Evolutionary conservation across 1,140 invertebrate genomes (phyloP), one percentile per base, ranked within the genome.

Genomic region (Andricus grossulariae): DNA sequence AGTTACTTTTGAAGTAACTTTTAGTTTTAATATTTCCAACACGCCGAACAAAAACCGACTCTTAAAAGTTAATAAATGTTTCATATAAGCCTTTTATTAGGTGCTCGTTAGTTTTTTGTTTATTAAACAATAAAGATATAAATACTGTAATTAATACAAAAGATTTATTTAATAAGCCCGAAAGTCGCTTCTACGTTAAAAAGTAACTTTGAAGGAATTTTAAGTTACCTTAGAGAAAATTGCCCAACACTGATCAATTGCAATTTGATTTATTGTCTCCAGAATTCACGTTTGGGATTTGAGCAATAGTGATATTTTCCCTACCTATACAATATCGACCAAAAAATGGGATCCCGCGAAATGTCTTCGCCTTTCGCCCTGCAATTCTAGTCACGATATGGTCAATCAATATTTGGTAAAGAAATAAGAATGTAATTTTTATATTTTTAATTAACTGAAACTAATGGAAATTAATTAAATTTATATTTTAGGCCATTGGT

Each of bases 241-340:
- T 32, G 2, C 25, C 25, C 4, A 5, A 32, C 25, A 5, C 25
- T 32, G 25, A 32, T 5, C 25, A 32, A 45, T 11, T 45, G 8
- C 7, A 45, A 45, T 45, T 45, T 45, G 39, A 72, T 50, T 66
- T 19, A 11, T 52, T 7, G 60, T 77, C 75, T 50, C 25, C 85
- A 92, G 90, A 71, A 88, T 94, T 73, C 90, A 93, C 79, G 85
- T 94, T 39, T 94, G 93, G 93, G 92, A 94, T 83, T 90, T 94
- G 50, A 88, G 87, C 77, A 89, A 83, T 7, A 92, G 82, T 76
- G 92, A 93, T 76, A 90, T 91, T 74, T 83, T 87, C 72, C 92
- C 92, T 13, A 82, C 82, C 10, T 76, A 88, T 73, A 89, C 80
- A 19, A 73, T 89, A 71, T 84, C 85, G 11, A 82, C 88, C 19